phyloP scores from a whole-genome alignment of 1,140 invertebrate genomes.

The Hyposmocoma kahamanoa region DNA sequence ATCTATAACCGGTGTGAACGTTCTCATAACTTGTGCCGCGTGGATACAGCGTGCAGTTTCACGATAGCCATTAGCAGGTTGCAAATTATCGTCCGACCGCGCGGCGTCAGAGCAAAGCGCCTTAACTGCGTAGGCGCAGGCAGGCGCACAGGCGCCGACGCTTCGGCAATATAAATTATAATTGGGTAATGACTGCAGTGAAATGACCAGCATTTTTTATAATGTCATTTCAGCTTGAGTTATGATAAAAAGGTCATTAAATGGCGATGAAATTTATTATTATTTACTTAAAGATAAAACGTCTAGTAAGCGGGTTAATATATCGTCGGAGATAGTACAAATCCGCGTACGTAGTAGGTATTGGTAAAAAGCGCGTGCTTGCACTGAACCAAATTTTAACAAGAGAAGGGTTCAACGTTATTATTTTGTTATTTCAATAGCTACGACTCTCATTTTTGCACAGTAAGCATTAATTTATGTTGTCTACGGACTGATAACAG shows the following conservation, averaged over 20 bases:
- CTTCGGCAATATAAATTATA: slow-evolving; percentile 1
- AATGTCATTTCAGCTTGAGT: no score
- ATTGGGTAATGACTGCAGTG: not conserved
- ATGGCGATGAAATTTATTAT: not conserved
- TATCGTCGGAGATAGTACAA: not conserved
- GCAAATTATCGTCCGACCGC: slow-evolving; percentile 56
- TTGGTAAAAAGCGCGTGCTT: no score
- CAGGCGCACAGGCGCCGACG: slow-evolving; percentile 28
- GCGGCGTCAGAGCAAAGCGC: slow-evolving; percentile 7
- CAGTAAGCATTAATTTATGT: no score
- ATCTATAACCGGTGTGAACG: not conserved
- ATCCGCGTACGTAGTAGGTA: not conserved
- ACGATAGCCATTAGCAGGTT: slow-evolving; percentile 52
- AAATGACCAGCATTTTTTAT: not conserved
- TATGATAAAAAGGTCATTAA: not conserved
- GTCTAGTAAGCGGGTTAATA: no score
- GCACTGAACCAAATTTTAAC: no score
- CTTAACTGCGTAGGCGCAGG: slow-evolving; percentile 42
- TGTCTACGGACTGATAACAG: no score
- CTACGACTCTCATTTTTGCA: no score
- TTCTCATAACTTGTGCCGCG: slow-evolving; percentile 3
- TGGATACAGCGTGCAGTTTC: slow-evolving; percentile 21
- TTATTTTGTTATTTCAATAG: no score
- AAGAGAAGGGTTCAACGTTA: no score
- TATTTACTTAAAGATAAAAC: not conserved